phyloP scores from a whole-genome alignment of 1,140 invertebrate genomes.

The Papilio polytes region DNA sequence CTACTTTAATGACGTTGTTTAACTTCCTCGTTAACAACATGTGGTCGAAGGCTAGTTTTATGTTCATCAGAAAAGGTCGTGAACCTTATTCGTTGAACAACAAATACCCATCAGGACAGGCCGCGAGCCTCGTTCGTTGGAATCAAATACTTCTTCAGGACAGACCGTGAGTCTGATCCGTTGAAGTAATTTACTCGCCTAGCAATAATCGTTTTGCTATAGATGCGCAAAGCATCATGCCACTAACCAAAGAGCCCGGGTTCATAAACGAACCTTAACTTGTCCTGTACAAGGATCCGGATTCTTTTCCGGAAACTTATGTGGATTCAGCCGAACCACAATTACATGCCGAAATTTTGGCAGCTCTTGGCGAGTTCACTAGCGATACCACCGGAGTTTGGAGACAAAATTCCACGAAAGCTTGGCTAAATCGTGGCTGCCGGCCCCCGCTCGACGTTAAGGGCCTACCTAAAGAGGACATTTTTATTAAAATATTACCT shows the following conservation, averaged over 20 bases:
- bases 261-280: too few relatives aligned
- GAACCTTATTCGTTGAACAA: neutral
- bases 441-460: constrained; percentile 47
- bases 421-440: constrained; percentile 42
- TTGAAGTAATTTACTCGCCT: neutral
- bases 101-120: neutral
- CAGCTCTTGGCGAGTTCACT: constrained; percentile 28
- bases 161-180: neutral
- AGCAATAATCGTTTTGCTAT: neutral
- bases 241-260: neutral
- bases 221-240: neutral
- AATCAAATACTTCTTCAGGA: neutral
- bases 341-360: neutral
- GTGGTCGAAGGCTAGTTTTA: neutral
- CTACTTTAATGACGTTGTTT: neutral
- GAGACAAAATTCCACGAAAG: constrained; percentile 44
- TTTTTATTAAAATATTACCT: neutral
- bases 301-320: neutral
- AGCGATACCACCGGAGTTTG: constrained; percentile 39
- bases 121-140: neutral
- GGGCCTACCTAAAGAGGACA: constrained; percentile 28
- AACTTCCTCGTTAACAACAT: neutral
- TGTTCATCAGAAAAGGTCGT: neutral
- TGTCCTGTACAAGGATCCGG: neutral
- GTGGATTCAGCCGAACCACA: neutral